phyloP scores from a whole-genome alignment of 2,888 invertebrate genomes.

The Callosobruchus maculatus region DNA sequence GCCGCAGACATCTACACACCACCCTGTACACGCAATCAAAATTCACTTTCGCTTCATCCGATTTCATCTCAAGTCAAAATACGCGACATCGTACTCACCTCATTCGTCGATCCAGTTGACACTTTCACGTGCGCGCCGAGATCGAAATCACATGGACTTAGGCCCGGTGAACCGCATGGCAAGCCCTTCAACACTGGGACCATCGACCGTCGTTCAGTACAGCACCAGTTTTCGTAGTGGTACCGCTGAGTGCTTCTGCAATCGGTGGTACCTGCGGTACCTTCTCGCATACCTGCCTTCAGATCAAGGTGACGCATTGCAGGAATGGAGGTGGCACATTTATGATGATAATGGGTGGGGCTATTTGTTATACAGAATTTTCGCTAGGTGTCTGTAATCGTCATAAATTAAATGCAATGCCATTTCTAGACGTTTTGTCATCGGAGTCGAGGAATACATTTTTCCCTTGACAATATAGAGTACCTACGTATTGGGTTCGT shows the following conservation, averaged over 20 bases:
- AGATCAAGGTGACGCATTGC: neutral
- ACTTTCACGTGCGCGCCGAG: neutral
- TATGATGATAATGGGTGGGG: neutral
- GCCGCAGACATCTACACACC: neutral
- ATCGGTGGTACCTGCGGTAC: neutral
- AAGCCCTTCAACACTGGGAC: neutral
- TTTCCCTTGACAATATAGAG: no score
- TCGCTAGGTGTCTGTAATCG: no score
- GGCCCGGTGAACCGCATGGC: neutral
- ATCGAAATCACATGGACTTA: neutral
- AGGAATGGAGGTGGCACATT: neutral
- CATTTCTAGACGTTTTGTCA: no score
- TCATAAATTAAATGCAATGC: no score
- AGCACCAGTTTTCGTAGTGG: neutral
- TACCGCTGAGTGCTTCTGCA: neutral
- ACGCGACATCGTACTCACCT: neutral
- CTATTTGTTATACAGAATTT: neutral
- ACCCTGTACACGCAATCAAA: neutral
- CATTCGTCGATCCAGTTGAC: neutral
- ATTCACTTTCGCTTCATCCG: neutral
- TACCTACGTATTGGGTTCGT: no score
- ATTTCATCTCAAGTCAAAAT: neutral
- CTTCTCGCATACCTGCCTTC: neutral
- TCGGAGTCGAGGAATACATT: no score
- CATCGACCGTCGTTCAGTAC: neutral